phyloP scores from a whole-genome alignment of 1,140 invertebrate genomes.

The Philotrypesis tridentata region DNA sequence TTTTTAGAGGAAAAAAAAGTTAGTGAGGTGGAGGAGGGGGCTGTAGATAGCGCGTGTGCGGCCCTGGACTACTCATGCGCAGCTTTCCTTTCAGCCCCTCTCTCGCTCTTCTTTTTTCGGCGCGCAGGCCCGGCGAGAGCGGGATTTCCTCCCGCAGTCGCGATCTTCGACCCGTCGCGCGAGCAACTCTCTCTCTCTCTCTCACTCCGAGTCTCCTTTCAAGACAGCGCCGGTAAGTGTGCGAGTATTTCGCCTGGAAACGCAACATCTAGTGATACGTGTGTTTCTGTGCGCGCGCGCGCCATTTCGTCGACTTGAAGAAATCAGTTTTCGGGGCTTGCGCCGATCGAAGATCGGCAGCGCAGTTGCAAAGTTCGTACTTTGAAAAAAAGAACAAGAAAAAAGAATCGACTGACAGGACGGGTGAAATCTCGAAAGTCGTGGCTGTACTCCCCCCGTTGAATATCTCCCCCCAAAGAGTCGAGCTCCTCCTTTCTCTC shows the following conservation, averaged over 20 bases:
- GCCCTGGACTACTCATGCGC: slow-evolving; percentile 19
- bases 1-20: not conserved
- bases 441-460: not conserved
- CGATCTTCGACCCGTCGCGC: slow-evolving; percentile 36
- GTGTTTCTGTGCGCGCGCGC: not conserved
- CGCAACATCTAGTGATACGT: not conserved
- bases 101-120: slow-evolving; percentile 6
- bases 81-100: not conserved
- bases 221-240: slow-evolving; percentile 10
- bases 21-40: not conserved
- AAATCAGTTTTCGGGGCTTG: not conserved
- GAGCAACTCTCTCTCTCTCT: slow-evolving; percentile 23
- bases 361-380: too few relatives aligned
- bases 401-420: not conserved
- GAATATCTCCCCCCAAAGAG: not conserved
- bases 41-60: not conserved
- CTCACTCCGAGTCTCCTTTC: not conserved
- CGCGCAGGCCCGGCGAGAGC: not conserved
- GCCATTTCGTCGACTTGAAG: not conserved
- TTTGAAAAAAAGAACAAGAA: not conserved
- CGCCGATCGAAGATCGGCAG: too few relatives aligned
- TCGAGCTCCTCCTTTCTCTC: not conserved
- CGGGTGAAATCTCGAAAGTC: not conserved
- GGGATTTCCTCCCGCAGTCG: slow-evolving; percentile 36
- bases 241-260: not conserved